A percentile compares a stretch with the other conserved stretches of the same genome.
These are phyloP conservation scores for Drosophila kanekoi DNA, from an alignment of 2,888 invertebrate genomes.

Conservation along the genomic window DNA sequence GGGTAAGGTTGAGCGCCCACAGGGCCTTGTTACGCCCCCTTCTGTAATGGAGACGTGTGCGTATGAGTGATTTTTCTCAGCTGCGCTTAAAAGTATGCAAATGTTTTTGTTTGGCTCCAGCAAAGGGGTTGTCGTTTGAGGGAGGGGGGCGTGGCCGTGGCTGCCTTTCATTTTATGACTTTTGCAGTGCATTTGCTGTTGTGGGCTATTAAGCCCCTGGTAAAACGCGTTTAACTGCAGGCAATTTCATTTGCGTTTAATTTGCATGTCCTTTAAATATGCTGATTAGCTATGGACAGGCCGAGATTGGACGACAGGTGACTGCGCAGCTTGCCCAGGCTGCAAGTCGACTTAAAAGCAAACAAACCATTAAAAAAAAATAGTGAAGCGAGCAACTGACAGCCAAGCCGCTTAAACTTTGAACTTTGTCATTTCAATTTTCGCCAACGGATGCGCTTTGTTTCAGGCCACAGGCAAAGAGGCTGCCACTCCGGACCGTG, in stretches of 20 bases:
- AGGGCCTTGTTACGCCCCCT: constrained; percentile 64
- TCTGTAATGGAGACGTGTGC: constrained; percentile 65
- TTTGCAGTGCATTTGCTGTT: constrained; percentile 28
- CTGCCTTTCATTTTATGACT: constrained; percentile 72
- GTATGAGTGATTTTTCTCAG: constrained; percentile 81
- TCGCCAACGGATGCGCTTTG: constrained; percentile 82
- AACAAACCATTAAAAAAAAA: constrained; percentile 8
- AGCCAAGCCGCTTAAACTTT: constrained; percentile 84
- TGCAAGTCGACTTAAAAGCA: constrained; percentile 51
- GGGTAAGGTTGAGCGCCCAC: constrained; percentile 46
- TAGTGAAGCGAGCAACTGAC: constrained; percentile 67
- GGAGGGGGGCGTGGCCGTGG: constrained; percentile 60
- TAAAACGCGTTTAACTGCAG: constrained; percentile 81
- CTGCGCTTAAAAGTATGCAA: constrained; percentile 82
- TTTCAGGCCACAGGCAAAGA: constrained; percentile 55
- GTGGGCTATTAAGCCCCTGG: constrained; percentile 54
- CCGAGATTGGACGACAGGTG: constrained; percentile 71
- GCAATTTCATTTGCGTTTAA: constrained; percentile 80
- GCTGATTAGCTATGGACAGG: constrained; percentile 80
- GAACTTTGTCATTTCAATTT: constrained; percentile 85
- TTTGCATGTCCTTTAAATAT: constrained; percentile 62
- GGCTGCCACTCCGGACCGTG: not conserved
- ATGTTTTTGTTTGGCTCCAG: constrained; percentile 60
- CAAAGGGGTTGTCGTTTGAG: constrained; percentile 37
- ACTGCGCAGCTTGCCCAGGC: constrained; percentile 23